Percentiles rank a stretch among this genome's conserved stretches.
phyloP scores from a whole-genome alignment of 2,888 invertebrate species.

The Drosophila histrio region DNA sequence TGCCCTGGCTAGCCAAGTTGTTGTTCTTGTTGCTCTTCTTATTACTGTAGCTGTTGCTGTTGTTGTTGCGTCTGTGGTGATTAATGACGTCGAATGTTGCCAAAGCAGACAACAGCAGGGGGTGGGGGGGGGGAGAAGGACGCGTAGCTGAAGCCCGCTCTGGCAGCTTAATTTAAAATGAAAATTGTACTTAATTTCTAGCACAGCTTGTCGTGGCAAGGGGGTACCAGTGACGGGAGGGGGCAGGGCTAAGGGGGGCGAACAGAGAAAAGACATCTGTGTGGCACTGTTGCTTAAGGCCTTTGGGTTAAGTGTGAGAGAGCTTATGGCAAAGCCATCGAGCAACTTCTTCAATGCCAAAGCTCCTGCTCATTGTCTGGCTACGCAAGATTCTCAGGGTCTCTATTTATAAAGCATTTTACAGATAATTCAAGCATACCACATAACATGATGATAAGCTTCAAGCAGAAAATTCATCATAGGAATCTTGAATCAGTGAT shows the following conservation, averaged over 20 bases:
- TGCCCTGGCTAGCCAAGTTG: constrained; percentile 58
- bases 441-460: constrained; percentile 13
- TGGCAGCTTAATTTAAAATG: constrained; percentile 79
- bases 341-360: constrained; percentile 5
- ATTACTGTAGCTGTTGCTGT: constrained; percentile 30
- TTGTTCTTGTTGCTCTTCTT: constrained; percentile 35
- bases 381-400: constrained; percentile 11
- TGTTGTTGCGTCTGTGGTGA: constrained; percentile 66
- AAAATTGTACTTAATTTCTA: constrained; percentile 78
- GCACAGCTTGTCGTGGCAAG: constrained; percentile 32
- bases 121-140: background rate
- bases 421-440: constrained; percentile 27
- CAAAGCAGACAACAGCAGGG: constrained; percentile 36
- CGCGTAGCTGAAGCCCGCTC: constrained; percentile 26
- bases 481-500: constrained; percentile 6
- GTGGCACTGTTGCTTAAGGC: constrained; percentile 27
- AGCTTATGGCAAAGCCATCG: constrained; percentile 49
- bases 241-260: background rate
- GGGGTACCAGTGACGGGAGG: background rate
- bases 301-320: constrained; percentile 8
- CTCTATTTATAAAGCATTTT: constrained; percentile 49
- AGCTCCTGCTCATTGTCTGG: constrained; percentile 45
- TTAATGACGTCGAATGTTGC: constrained; percentile 73
- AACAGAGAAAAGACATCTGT: constrained; percentile 40
- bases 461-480: constrained; percentile 22